phyloP scores from a whole-genome alignment of 2,888 invertebrate genomes.

The Megamerina dolium region DNA sequence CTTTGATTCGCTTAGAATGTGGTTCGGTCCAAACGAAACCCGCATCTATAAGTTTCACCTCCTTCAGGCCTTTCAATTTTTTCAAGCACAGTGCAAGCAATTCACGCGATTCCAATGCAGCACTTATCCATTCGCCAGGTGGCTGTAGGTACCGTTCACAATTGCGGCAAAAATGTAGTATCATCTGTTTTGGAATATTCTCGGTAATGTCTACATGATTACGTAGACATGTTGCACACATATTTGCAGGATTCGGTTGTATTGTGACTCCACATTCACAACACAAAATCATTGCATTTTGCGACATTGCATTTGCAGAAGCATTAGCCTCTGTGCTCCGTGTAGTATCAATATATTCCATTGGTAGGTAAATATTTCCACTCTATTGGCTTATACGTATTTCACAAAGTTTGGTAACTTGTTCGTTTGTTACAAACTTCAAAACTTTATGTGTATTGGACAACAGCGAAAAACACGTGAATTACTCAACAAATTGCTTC shows the following conservation, averaged over 20 bases:
- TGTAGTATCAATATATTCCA: conserved; percentile 8
- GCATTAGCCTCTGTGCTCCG: not conserved
- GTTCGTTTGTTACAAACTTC: too few relatives aligned
- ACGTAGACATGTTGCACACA: conserved; percentile 92
- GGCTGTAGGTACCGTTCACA: conserved; percentile 95
- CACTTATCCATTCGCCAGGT: conserved; percentile 80
- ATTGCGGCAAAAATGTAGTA: conserved; percentile 82
- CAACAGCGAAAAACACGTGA: too few relatives aligned
- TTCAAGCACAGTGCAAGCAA: conserved; percentile 85
- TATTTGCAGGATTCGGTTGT: conserved; percentile 92
- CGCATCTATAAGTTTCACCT: conserved; percentile 90
- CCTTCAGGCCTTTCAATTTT: conserved; percentile 80
- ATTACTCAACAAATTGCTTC: too few relatives aligned
- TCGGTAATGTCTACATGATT: conserved; percentile 92
- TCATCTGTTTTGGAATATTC: conserved; percentile 89
- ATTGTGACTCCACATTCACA: conserved; percentile 92
- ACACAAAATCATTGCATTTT: conserved; percentile 56
- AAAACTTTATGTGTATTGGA: too few relatives aligned
- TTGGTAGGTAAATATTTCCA: not conserved
- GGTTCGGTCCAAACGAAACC: conserved; percentile 99
- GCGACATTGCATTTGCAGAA: too few relatives aligned
- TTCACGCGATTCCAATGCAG: conserved; percentile 84
- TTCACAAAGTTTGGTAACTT: not conserved
- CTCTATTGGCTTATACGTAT: not conserved
- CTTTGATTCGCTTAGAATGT: conserved; percentile 95